Evolutionary conservation across 2,888 invertebrate genomes (phyloP).

Genomic region (Siphlonurus alternatus): DNA sequence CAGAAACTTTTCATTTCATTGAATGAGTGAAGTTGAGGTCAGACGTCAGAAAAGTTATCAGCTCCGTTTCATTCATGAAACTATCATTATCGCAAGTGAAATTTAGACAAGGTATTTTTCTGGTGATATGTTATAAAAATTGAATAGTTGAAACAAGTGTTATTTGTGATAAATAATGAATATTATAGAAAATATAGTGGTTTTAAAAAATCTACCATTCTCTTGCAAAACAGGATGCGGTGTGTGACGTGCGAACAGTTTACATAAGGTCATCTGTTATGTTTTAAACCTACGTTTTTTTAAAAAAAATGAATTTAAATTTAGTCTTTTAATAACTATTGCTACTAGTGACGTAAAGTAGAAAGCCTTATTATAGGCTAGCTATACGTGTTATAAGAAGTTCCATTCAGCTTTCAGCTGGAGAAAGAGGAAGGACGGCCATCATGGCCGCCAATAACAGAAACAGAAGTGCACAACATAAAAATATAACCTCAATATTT

Average conservation of each 20-base stretch:
- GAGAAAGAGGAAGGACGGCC: slow-evolving; percentile 4
- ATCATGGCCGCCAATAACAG: slow-evolving; percentile 47
- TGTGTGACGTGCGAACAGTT: neutral
- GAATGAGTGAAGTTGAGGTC: neutral
- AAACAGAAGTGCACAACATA: slow-evolving; percentile 60
- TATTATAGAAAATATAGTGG: neutral
- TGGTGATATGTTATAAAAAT: neutral
- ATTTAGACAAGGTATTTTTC: neutral
- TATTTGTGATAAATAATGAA: neutral
- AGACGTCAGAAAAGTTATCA: neutral
- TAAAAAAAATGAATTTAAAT: no score
- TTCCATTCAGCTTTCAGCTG: neutral
- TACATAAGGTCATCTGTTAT: neutral
- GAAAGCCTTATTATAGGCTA: no score
- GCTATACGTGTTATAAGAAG: no score
- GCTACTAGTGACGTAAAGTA: no score
- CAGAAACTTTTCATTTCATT: neutral
- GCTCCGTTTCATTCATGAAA: neutral
- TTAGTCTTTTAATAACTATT: no score
- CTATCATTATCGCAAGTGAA: neutral
- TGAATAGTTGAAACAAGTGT: neutral
- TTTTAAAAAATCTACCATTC: neutral
- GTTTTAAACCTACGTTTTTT: no score
- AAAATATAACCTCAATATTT: slow-evolving; percentile 76
- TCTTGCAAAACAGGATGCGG: neutral